Evolutionary conservation across 2,888 invertebrate genomes (phyloP).

Genomic region (Trissolcus japonicus): DNA sequence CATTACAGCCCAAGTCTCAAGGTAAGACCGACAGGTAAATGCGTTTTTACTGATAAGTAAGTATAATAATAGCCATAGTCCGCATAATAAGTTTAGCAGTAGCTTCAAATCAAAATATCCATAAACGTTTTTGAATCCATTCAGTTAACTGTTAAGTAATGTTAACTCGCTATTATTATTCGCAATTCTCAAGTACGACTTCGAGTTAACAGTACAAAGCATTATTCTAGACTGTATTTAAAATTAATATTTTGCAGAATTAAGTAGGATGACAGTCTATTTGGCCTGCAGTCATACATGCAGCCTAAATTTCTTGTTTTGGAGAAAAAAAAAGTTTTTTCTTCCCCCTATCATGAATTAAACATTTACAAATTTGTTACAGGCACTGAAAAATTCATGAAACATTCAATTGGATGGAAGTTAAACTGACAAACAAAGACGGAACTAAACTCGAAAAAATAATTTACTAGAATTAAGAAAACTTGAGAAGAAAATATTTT

Average conservation of each 20-base stretch:
- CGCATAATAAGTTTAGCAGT: constrained; percentile 48
- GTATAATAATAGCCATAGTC: constrained; percentile 46
- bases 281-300: too few relatives aligned
- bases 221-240: too few relatives aligned
- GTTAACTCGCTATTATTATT: constrained; percentile 33
- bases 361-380: too few relatives aligned
- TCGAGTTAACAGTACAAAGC: constrained; percentile 24
- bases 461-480: too few relatives aligned
- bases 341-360: too few relatives aligned
- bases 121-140: constrained; percentile 34
- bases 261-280: too few relatives aligned
- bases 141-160: constrained; percentile 45
- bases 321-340: neutral
- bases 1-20: constrained; percentile 43
- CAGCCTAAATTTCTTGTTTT: constrained; percentile 4
- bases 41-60: constrained; percentile 46
- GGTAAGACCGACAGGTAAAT: constrained; percentile 47
- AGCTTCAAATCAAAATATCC: constrained; percentile 47
- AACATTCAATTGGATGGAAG: too few relatives aligned
- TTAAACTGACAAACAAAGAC: too few relatives aligned
- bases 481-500: too few relatives aligned
- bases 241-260: too few relatives aligned
- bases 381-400: too few relatives aligned
- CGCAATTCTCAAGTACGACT: constrained; percentile 10
- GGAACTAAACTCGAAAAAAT: too few relatives aligned